Base-by-base conservation (phyloP, 2,888 invertebrate genomes). In the Lacanobia wlatinum region DNA sequence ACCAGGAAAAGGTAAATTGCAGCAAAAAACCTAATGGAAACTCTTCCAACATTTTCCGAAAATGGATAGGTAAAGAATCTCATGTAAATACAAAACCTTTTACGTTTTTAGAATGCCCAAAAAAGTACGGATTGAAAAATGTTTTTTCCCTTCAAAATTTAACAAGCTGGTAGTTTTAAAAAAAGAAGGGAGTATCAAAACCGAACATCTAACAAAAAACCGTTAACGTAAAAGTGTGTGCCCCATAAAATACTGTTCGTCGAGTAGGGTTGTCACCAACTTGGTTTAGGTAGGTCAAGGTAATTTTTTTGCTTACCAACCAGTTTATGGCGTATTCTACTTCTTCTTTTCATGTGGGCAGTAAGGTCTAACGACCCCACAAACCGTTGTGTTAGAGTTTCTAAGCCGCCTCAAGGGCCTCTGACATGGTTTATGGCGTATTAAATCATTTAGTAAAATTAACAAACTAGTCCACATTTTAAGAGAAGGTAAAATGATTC, bases 161-260 rank as follows among this genome's bases (percentile, higher is more conserved):
- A 78, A 80, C 73, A 80, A 80, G 74, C 75, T 78, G 82, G 59
- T 82, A 82, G 82, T 78, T 80, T 70, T 7, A 78, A 78, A 80
- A 80, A 80, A 81, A 82, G 75, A 73, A 70, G 52, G 59, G 68
- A 75, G 80, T 72, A 84, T 82, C 81, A 81, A 86, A 86, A 87
- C 83, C 85, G 88, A 92, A 91, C 89, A 89, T 89, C 87, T 87
- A 90, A 85, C 87, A 86, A 87, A 89, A 90, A 87, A 86, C 82
- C 84, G 83, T 89, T 86, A 86, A 66, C 87, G 88, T 87, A 88
- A 91, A 90, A 90, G 87, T 90, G 88, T 90, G 88, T 89, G 89
- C 87, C 84, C 88, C 86, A 91, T 92, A 92, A 91, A 93, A 91
- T 87, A 90, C 79, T 82, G 87, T 87, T 90, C 82, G 78, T 56